Conservation (phyloP, 2,113 vertebrate genomes). For the Catagonus wagneri region DNA sequence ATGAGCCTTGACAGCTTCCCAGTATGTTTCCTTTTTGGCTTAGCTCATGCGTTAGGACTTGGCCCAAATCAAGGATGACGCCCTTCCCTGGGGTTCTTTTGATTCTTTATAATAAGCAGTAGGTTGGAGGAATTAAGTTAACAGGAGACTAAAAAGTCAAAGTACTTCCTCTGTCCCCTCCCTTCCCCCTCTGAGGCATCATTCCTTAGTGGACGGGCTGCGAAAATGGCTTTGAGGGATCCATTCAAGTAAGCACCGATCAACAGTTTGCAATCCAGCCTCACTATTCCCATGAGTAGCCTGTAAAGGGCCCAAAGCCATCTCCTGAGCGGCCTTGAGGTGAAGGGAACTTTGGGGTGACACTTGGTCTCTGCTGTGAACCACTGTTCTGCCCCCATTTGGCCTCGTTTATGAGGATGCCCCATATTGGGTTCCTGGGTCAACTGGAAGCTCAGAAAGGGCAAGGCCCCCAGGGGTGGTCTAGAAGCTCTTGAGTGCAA, state of each 20-base stretch:
- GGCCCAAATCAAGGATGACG: slow-evolving; percentile 11
- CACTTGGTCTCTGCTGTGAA: not conserved
- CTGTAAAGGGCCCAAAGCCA: not conserved
- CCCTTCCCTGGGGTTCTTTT: slow-evolving; percentile 19
- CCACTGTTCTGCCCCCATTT: not conserved
- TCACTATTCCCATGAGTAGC: not conserved
- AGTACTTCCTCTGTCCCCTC: not conserved
- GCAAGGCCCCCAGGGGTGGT: not conserved
- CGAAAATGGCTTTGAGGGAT: not conserved
- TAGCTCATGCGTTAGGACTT: slow-evolving; percentile 30
- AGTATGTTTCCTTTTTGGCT: not conserved
- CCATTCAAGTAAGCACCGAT: not conserved
- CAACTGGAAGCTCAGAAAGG: not conserved
- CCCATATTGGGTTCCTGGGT: not conserved
- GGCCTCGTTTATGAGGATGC: not conserved
- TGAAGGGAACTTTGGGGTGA: not conserved
- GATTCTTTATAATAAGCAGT: slow-evolving; percentile 31
- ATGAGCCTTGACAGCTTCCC: not conserved
- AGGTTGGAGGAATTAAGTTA: slow-evolving; percentile 9
- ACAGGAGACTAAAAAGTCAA: not conserved
- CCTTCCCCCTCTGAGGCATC: not conserved
- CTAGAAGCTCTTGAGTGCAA: not conserved
- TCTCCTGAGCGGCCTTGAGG: not conserved
- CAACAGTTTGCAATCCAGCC: not conserved
- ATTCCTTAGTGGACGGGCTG: not conserved